Conservation (phyloP, 2,113 vertebrate genomes). For the Antigone vipio region DNA sequence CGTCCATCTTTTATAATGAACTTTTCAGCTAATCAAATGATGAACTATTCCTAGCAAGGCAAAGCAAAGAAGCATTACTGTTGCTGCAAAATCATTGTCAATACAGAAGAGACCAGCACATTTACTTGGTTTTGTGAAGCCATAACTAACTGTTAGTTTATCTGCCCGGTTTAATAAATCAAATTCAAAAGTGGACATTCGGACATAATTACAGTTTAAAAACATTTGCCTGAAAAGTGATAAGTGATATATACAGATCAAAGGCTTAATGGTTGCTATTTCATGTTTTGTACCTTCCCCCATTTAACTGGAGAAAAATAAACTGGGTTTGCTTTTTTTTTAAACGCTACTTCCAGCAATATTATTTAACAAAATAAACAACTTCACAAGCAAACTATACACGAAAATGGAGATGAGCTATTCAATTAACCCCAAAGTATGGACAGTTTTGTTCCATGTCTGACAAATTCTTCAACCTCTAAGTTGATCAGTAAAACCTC, state of each 20-base stretch:
- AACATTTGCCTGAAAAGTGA: not conserved
- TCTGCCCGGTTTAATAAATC: not conserved
- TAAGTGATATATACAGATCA: not conserved
- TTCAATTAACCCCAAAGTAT: not conserved
- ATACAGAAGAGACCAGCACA: not conserved
- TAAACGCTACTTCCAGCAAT: not conserved
- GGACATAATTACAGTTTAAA: not conserved
- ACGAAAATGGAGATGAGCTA: constrained; percentile 1
- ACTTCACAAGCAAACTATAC: not conserved
- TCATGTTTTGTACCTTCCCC: not conserved
- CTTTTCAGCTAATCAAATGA: constrained; percentile 10
- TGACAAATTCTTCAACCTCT: constrained; percentile 68
- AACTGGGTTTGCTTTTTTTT: not conserved
- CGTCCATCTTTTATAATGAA: not conserved
- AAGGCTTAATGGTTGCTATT: not conserved
- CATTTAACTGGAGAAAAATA: constrained; percentile 4
- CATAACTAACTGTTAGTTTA: not conserved
- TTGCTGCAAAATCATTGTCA: not conserved
- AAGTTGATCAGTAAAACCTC: constrained; percentile 69
- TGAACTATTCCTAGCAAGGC: not conserved
- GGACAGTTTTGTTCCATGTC: constrained; percentile 49
- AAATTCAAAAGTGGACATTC: not conserved
- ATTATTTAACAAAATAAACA: constrained; percentile 4
- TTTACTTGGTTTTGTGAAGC: not conserved
- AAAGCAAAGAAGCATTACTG: not conserved